phyloP scores from a whole-genome alignment of 2,888 invertebrate species.

The Craniophora ligustri region DNA sequence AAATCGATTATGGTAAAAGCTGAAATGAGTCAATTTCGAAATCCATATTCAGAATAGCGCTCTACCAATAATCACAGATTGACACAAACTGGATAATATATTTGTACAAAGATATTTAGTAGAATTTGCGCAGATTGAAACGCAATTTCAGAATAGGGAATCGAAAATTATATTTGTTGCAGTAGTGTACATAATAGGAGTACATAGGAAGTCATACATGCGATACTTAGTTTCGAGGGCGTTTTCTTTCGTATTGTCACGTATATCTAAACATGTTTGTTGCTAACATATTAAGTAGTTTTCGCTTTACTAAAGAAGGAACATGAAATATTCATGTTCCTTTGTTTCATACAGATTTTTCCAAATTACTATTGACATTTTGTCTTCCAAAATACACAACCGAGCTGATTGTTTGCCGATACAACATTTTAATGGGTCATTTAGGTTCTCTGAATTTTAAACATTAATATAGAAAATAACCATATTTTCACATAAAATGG shows the following conservation, averaged over 20 bases:
- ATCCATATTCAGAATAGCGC: not conserved
- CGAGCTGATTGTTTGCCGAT: no score
- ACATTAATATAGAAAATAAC: no score
- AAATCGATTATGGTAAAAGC: slow-evolving; percentile 16
- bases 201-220: slow-evolving; percentile 25
- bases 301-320: slow-evolving; percentile 4
- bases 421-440: no score
- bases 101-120: no score
- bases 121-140: not conserved
- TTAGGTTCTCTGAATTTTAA: no score
- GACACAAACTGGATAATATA: not conserved
- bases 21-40: slow-evolving; percentile 7
- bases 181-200: slow-evolving; percentile 22
- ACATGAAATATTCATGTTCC: no score
- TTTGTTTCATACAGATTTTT: no score
- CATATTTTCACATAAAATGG: no score
- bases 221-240: slow-evolving; percentile 21
- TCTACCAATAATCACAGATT: not conserved
- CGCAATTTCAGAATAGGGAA: not conserved
- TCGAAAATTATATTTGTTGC: not conserved
- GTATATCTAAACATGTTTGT: not conserved
- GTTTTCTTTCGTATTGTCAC: not conserved
- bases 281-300: not conserved
- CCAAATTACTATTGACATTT: no score
- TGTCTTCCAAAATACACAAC: no score